Evolutionary conservation across 2,888 invertebrate species (phyloP).

Genomic region (Leucozona laternaria): DNA sequence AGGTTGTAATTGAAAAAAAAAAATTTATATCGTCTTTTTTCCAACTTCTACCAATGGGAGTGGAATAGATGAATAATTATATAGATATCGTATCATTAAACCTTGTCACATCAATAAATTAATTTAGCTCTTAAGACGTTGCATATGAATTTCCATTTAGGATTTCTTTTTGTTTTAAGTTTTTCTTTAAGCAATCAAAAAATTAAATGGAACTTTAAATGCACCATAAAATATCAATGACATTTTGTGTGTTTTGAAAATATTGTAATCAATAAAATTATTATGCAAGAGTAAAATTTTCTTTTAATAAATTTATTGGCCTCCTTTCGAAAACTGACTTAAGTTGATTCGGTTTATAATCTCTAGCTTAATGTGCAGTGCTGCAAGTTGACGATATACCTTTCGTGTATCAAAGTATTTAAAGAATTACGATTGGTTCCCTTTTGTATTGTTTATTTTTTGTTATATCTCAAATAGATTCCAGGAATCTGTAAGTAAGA

Average conservation of each 20-base stretch:
- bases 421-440: no score
- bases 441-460: no score
- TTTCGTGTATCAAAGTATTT: no score
- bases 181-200: background rate
- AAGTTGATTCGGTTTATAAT: no score
- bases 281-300: background rate
- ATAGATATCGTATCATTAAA: background rate
- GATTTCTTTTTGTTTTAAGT: background rate
- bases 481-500: no score
- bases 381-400: no score
- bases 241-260: slow-evolving; percentile 26
- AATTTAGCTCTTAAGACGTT: slow-evolving; percentile 23
- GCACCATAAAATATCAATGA: slow-evolving; percentile 11
- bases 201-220: slow-evolving; percentile 25
- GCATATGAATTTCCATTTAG: slow-evolving; percentile 25
- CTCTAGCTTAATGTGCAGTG: no score
- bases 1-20: slow-evolving; percentile 86
- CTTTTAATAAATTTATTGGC: no score
- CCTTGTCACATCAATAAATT: slow-evolving; percentile 12
- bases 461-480: no score
- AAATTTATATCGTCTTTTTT: slow-evolving; percentile 11
- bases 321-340: no score
- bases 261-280: slow-evolving; percentile 52
- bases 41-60: slow-evolving; percentile 15
- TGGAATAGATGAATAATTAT: slow-evolving; percentile 6